Conservation (phyloP, 92 coral and sea anemone genomes). For the Phenganax marumi region DNA sequence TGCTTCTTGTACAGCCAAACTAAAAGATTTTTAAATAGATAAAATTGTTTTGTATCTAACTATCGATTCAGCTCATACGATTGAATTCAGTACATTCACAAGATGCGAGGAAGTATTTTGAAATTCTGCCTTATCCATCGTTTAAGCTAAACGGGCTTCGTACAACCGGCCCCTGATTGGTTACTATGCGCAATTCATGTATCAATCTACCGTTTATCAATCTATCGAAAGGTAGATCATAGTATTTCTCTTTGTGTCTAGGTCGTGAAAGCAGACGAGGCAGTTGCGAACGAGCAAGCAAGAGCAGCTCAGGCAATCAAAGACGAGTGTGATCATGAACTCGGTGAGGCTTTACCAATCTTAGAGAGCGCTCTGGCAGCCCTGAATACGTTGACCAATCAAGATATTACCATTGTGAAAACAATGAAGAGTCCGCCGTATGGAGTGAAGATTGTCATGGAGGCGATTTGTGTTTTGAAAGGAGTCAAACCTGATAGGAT, state of each 20-base stretch:
- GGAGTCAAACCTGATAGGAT: conserved; percentile 93
- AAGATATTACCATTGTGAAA: conserved; percentile 95
- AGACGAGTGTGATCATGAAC: conserved; percentile 93
- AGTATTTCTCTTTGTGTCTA: conserved; percentile 26
- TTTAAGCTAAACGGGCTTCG: too few species aligned
- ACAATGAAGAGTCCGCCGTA: conserved; percentile 95
- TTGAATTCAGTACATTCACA: too few species aligned
- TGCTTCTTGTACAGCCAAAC: background rate
- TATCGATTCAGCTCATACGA: too few species aligned
- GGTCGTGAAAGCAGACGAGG: conserved; percentile 99
- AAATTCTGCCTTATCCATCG: too few species aligned
- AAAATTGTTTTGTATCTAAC: too few species aligned
- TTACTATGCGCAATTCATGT: background rate
- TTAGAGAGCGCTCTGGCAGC: conserved; percentile 95
- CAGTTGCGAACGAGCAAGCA: conserved; percentile 96
- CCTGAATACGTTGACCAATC: conserved; percentile 84
- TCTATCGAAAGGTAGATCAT: background rate
- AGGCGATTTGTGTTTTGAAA: conserved; percentile 95
- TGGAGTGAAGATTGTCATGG: conserved; percentile 99
- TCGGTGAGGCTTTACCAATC: conserved; percentile 96
- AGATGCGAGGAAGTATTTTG: too few species aligned
- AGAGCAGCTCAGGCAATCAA: conserved; percentile 98
- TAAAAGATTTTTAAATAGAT: too few species aligned
- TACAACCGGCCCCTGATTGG: too few species aligned
- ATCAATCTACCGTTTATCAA: background rate